Evolutionary conservation across 1,140 invertebrate genomes (phyloP), one percentile per base, ranked within the genome.

Genomic region (Apis florea): DNA sequence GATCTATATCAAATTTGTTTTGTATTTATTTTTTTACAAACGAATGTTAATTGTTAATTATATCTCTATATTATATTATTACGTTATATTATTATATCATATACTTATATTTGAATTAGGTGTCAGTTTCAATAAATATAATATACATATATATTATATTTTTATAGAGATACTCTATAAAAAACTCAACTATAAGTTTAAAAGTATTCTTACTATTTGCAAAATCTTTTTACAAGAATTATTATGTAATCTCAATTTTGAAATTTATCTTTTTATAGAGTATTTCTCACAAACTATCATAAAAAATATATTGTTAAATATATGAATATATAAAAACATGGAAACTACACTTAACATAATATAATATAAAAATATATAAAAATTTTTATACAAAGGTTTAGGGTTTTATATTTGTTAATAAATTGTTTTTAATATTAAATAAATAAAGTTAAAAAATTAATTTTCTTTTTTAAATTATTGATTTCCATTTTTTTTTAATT

Each of bases 351-450:
- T 40, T 40, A 40, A 17, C 51, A 64, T 31, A 56, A 59, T 72
- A 61, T n/a, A 51, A 53, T 10, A 19, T 40, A 40, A 53, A 53
- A 61, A 59, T 71, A 21, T 61, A 71, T 59, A 24, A 79, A 8
- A 69, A 4, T 24, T 53, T 64, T 72, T 79, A 71, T 72, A 53
- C 21, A 10, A 47, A 11, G 77, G 77, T 79, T 49, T 72, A 24
- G 77, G 77, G 47, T 63, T 54, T 54, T 72, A 3, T 54, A 61
- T 31, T 63, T 26, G 51, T 79, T 49, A 54, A 6, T 17, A n/a
- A 26, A 54, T 64, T 72, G 3, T 26, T 72, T 71, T 58, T 72
- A 72, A 21, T 19, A 53, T 11, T n/a, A 72, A 79, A 79, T 79
- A 79, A 64, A 79, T 26, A 15, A 53, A 54, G 19, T 13, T 3